Base-by-base conservation (phyloP, 2,888 invertebrate genomes). In the Diabrotica balteata region DNA sequence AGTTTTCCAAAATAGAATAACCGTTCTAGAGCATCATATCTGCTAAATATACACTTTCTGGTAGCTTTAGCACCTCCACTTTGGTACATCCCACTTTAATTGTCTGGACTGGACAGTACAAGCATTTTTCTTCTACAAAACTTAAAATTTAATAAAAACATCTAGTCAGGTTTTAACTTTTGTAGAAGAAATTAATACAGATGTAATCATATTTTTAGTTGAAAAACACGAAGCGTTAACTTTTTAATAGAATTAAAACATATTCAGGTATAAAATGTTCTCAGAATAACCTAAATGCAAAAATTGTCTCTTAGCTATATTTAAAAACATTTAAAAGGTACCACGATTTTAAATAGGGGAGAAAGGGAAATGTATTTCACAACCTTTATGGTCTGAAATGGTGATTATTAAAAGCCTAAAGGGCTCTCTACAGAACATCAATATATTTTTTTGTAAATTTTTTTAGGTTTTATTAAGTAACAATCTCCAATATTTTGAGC, bases 371-470 rank as follows among this genome's bases (percentile, higher is more conserved):
- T 78, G 75, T 74, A 79, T 78, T 79, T 83, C 83, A 83, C 83
- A 83, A 83, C 83, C 82, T 80, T 75, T 78, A 80, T 81, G 80
- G 81, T 81, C 80, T 78, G 77, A 74, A 76, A 75, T 72, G 70
- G 73, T 81, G 81, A 81, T 80, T 80, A 78, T 80, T 78, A 75
- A 75, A 78, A 78, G 78, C 79, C 79, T 74, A 75, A 73, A 67
- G 73, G 72, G 73, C 75, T 66, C 59, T 54, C 73, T 74, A 76
- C 73, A 69, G 75, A 75, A 78, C 76, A 78, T 74, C 69, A 65
- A 76, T 75, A 75, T 75, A 75, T 74, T 72, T 72, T 72, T 69
- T 66, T 68, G 67, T 51, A 45, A 61, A 60, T 70, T 68, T 68
- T 63, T 57, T 57, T 45, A 45, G 59, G 58, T 59, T 63, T 66